A percentile compares a stretch with the other conserved stretches of the same genome.
These are phyloP conservation scores for Arion vulgaris DNA, from an alignment of 1,140 invertebrate species.

Conservation along the genomic window DNA sequence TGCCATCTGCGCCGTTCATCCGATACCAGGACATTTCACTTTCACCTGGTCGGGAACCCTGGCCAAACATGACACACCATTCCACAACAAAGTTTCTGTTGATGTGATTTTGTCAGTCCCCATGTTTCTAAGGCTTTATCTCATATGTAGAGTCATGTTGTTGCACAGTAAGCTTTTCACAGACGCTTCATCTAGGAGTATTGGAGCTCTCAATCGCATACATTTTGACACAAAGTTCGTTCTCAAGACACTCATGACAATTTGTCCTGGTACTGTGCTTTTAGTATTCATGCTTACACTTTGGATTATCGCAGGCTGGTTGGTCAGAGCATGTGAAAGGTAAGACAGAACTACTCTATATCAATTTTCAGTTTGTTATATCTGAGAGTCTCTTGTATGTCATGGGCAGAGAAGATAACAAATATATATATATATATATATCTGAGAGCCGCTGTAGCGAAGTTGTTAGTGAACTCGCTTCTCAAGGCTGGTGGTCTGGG, in stretches of 20 bases:
- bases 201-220: constrained; percentile 98
- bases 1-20: constrained; percentile 95
- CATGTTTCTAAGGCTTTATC: constrained; percentile 99
- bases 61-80: constrained; percentile 77
- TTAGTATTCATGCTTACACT: constrained; percentile 98
- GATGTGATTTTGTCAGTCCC: constrained; percentile 97
- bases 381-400: too few relatives aligned
- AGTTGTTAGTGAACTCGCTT: too few relatives aligned
- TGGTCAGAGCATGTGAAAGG: constrained; percentile 98
- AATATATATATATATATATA: too few relatives aligned
- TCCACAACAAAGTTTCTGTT: constrained; percentile 64
- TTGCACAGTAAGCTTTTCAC: constrained; percentile 99
- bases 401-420: too few relatives aligned
- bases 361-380: constrained; percentile 5
- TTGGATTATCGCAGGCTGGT: constrained; percentile 99
- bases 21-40: constrained; percentile 95
- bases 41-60: constrained; percentile 91
- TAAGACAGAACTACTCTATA: constrained; percentile 74
- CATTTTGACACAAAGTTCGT: constrained; percentile 99
- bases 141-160: constrained; percentile 99
- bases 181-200: constrained; percentile 90
- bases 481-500: too few relatives aligned
- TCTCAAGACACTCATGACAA: constrained; percentile 99
- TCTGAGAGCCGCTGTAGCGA: too few relatives aligned
- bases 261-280: constrained; percentile 98